These are phyloP conservation scores for Puntigrus tetrazona DNA, from an alignment of 2,113 vertebrate species.

Conservation along the genomic window DNA sequence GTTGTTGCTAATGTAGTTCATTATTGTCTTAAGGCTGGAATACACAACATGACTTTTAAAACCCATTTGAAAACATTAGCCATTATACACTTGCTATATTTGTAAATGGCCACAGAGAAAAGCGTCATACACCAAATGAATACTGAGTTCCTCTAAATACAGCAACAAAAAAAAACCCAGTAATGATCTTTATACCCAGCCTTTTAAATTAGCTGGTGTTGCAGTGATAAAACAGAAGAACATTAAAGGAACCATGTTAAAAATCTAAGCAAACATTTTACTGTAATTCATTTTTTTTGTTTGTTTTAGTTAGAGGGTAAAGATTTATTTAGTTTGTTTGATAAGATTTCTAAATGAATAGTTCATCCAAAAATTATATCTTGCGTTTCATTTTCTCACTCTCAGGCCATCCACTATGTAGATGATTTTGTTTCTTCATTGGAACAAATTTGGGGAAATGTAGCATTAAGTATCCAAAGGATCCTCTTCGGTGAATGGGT, in stretches of 20 bases:
- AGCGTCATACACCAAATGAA: background rate
- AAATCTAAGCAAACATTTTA: too few relatives aligned
- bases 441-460: too few relatives aligned
- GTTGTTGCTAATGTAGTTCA: background rate
- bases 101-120: background rate
- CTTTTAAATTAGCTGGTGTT: background rate
- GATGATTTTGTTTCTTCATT: too few relatives aligned
- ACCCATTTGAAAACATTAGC: background rate
- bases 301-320: background rate
- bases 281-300: background rate
- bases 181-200: too few relatives aligned
- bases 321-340: too few relatives aligned
- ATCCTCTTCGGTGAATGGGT: too few relatives aligned
- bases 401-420: too few relatives aligned
- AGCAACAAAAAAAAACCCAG: too few relatives aligned
- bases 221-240: background rate
- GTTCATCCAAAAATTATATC: too few relatives aligned
- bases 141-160: background rate
- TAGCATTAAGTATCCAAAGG: too few relatives aligned
- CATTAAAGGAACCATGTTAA: background rate
- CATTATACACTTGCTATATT: background rate
- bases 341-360: too few relatives aligned
- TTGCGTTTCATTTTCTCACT: too few relatives aligned
- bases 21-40: slow-evolving; percentile 4
- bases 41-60: background rate